Evolutionary conservation across 2,797 vertebrate genomes (phyloP).

Genomic region (Monodelphis domestica): DNA sequence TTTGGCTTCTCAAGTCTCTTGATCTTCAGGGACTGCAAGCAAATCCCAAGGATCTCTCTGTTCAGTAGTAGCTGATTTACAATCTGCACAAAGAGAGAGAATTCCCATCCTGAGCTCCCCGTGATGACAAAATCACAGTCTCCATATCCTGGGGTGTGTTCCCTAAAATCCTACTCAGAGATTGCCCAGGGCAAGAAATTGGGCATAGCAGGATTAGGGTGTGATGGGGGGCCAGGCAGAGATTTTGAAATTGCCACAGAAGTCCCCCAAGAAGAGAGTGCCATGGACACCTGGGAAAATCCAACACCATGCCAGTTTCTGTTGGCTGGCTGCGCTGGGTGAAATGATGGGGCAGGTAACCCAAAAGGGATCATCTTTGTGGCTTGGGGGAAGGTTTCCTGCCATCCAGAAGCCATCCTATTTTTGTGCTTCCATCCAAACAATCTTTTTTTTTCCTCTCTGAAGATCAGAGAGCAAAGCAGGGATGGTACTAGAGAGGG

Average conservation of each 20-base stretch:
- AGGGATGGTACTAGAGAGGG: neutral
- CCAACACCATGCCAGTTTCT: neutral
- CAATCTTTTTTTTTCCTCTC: conserved; percentile 28
- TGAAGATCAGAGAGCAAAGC: conserved; percentile 34
- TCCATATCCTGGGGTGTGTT: neutral
- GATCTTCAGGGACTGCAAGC: neutral
- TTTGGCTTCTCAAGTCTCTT: neutral
- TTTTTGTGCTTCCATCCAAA: conserved; percentile 20
- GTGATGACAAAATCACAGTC: neutral
- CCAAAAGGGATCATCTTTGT: neutral
- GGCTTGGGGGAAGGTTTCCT: neutral
- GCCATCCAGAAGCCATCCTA: neutral
- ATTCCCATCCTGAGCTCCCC: neutral
- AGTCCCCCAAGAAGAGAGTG: neutral
- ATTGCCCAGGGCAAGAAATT: neutral
- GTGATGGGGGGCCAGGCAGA: neutral
- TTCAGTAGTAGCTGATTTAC: neutral
- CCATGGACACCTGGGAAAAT: neutral
- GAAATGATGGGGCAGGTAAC: neutral
- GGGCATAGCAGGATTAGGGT: neutral
- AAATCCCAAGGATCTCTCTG: neutral
- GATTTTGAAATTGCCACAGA: neutral
- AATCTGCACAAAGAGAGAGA: neutral
- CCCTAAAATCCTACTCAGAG: neutral
- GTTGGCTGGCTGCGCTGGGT: neutral